These are phyloP conservation scores for Miniopterus natalensis DNA, from an alignment of 2,113 vertebrate species.

Conservation along the genomic window DNA sequence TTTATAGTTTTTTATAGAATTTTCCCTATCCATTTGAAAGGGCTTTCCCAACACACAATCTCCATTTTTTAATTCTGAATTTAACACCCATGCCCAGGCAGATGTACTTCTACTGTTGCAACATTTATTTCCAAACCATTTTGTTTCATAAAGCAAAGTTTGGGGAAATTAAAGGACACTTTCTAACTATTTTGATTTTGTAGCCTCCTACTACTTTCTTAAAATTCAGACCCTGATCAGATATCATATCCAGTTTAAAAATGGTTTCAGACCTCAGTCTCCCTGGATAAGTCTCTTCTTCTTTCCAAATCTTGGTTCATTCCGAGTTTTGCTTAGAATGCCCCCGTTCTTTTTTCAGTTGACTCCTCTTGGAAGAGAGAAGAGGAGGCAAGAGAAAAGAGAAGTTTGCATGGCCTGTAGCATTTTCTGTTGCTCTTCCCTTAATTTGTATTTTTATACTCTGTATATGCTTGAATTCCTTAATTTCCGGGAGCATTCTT, in stretches of 20 bases:
- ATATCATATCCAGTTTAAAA: neutral
- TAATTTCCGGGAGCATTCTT: neutral
- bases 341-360: neutral
- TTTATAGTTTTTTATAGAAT: constrained; percentile 9
- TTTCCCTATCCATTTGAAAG: constrained; percentile 28
- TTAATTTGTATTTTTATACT: constrained; percentile 14
- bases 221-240: constrained; percentile 40
- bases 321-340: constrained; percentile 28
- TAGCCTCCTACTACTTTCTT: neutral
- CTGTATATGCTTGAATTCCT: neutral
- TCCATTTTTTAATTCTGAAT: constrained; percentile 58
- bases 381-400: neutral
- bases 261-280: neutral
- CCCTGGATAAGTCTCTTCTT: constrained; percentile 14
- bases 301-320: neutral
- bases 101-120: constrained; percentile 23
- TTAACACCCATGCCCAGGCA: neutral
- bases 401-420: neutral
- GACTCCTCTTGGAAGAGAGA: constrained; percentile 21
- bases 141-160: constrained; percentile 35
- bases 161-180: neutral
- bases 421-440: neutral
- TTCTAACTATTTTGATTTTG: constrained; percentile 49
- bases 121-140: neutral
- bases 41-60: neutral